phyloP scores from a whole-genome alignment of 2,113 vertebrate species.

The Gila orcuttii region DNA sequence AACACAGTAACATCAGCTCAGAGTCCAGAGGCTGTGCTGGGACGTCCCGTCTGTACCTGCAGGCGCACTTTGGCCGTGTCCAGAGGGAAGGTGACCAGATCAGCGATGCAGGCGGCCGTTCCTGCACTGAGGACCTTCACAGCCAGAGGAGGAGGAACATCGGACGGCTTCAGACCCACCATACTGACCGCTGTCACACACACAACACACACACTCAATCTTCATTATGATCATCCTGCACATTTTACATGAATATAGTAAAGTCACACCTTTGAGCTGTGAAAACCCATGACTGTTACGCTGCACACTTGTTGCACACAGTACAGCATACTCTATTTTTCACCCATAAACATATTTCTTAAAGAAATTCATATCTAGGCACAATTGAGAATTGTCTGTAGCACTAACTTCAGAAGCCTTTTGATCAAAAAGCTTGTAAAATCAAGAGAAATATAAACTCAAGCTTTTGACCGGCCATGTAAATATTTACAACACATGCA shows the following conservation, averaged over 20 bases:
- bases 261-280: neutral
- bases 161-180: conserved; percentile 79
- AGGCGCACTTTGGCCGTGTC: conserved; percentile 83
- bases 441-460: neutral
- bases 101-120: conserved; percentile 81
- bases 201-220: neutral
- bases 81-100: conserved; percentile 85
- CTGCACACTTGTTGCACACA: neutral
- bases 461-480: neutral
- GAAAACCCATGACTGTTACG: too few species aligned
- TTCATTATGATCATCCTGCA: neutral
- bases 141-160: conserved; percentile 77
- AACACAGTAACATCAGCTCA: neutral
- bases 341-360: neutral
- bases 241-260: neutral
- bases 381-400: neutral
- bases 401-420: neutral
- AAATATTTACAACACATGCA: neutral
- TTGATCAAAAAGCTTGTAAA: neutral
- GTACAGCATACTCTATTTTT: neutral
- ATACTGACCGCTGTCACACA: conserved; percentile 65
- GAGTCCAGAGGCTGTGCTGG: too few species aligned
- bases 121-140: conserved; percentile 86
- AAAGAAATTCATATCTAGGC: neutral
- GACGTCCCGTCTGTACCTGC: conserved; percentile 68